These are phyloP conservation scores for Aradophagus sp. DNA, from an alignment of 1,140 invertebrate genomes.

Conservation along the genomic window DNA sequence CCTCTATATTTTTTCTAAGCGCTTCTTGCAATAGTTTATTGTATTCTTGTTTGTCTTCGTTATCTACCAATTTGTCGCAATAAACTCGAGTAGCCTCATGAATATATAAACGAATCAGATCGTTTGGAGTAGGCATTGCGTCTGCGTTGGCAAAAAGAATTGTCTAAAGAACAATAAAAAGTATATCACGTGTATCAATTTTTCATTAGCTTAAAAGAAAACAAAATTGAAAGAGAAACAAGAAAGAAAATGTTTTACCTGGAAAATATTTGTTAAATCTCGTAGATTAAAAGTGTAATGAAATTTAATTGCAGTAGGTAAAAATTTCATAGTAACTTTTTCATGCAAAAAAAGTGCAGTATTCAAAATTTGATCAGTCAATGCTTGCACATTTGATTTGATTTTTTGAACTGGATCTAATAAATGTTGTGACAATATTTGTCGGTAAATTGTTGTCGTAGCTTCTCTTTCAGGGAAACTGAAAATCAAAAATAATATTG, in stretches of 20 bases:
- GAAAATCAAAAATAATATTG: slow-evolving; percentile 45
- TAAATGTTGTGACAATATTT: slow-evolving; percentile 87
- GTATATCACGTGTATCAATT: too few relatives aligned
- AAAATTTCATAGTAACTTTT: slow-evolving; percentile 84
- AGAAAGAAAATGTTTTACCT: slow-evolving; percentile 74
- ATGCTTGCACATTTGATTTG: slow-evolving; percentile 76
- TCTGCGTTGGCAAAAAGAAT: slow-evolving; percentile 90
- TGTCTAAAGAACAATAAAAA: slow-evolving; percentile 86
- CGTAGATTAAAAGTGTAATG: slow-evolving; percentile 96
- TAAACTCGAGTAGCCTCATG: slow-evolving; percentile 94
- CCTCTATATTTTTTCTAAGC: slow-evolving; percentile 90
- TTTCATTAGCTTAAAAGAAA: too few relatives aligned
- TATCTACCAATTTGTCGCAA: slow-evolving; percentile 88
- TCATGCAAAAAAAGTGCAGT: slow-evolving; percentile 85
- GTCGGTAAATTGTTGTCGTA: slow-evolving; percentile 87
- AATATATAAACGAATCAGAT: slow-evolving; percentile 87
- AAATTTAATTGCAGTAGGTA: slow-evolving; percentile 95
- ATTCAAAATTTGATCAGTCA: slow-evolving; percentile 79
- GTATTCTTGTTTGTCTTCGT: slow-evolving; percentile 82
- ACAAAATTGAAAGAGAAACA: not conserved
- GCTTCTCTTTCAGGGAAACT: slow-evolving; percentile 91
- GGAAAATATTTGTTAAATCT: slow-evolving; percentile 93
- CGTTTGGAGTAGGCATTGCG: slow-evolving; percentile 80
- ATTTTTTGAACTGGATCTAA: slow-evolving; percentile 82
- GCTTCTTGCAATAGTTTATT: slow-evolving; percentile 84